Base-by-base conservation (phyloP, 2,888 invertebrate genomes). In the Polydrusus tereticollis region DNA sequence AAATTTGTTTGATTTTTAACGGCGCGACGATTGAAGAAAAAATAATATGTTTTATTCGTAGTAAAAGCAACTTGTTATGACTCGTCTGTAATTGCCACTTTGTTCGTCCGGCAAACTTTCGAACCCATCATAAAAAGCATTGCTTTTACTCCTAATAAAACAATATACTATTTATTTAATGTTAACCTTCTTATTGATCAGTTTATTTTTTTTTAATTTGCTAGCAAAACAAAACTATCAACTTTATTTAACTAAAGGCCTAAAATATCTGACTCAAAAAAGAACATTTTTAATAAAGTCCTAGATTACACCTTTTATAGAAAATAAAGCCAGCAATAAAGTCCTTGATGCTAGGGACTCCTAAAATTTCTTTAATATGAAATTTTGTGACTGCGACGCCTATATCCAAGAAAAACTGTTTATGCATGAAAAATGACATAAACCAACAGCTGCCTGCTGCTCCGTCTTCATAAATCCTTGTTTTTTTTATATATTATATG, bases 391-490 rank as follows among this genome's bases (percentile, higher is more conserved):
- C 45, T 66, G 18, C 29, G 47, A 45, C 33, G n/a, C 23, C 21
- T 20, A 52, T 66, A 59, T 50, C 65, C 43, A 50, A 71, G 16
- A 50, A 52, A 45, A 72, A 72, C 66, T 72, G 72, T 67, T 72
- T 72, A 67, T 62, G 67, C 67, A 66, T 67, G 62, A 63, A 67
- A 62, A 67, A 71, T 71, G 71, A 71, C 62, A 65, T 33, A 66
- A 60, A 45, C 50, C 67, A 67, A 41, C 72, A 72, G 66, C 62
- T 72, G 72, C 67, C 29, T 62, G 63, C 67, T 43, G 62, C 43
- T 60, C 66, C 60, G 71, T 72, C 72, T 72, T 72, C 66, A 72
- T 72, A 72, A 72, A 71, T 71, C 65, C 71, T 60, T 66, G 47
- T 60, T 67, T 60, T 72, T n/a, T 67, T 72, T 62, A 55, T 71